Percentiles rank a stretch among this genome's conserved stretches.
phyloP scores from a whole-genome alignment of 2,113 vertebrate species.

The Progne subis region DNA sequence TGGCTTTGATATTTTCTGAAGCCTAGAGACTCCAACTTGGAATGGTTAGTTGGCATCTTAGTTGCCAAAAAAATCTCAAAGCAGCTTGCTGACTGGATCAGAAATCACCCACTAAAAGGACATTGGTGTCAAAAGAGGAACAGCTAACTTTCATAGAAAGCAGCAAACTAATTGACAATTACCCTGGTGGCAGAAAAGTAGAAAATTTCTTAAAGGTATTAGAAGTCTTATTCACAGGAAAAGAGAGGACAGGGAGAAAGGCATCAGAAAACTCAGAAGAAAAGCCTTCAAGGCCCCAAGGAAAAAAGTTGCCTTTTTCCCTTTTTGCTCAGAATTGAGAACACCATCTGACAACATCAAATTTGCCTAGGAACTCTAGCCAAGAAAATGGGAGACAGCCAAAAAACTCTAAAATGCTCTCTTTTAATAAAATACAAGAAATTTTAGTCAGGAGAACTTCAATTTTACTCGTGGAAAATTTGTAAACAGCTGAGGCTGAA shows the following conservation, averaged over 20 bases:
- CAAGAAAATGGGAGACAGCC: constrained; percentile 22
- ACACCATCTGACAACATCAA: constrained; percentile 18
- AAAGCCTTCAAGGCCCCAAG: background rate
- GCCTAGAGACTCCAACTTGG: background rate
- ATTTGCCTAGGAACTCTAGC: background rate
- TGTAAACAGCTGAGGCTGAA: background rate
- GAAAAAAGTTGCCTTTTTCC: background rate
- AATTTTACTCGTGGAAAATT: background rate
- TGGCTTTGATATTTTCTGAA: constrained; percentile 17
- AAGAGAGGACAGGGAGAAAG: background rate
- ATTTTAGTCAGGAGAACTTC: background rate
- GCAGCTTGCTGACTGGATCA: background rate
- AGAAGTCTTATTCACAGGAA: background rate
- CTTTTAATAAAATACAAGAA: constrained; percentile 11
- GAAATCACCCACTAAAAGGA: background rate
- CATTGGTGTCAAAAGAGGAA: background rate
- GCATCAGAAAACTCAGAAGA: background rate
- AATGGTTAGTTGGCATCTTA: background rate
- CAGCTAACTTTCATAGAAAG: background rate
- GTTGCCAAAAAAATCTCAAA: constrained; percentile 31
- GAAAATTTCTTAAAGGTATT: background rate
- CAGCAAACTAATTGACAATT: background rate
- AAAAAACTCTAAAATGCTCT: constrained; percentile 4
- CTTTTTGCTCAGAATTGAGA: background rate
- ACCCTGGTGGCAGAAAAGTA: background rate